These are phyloP conservation scores for Eurystomus gularis DNA, from an alignment of 2,113 vertebrate genomes.

Conservation along the genomic window DNA sequence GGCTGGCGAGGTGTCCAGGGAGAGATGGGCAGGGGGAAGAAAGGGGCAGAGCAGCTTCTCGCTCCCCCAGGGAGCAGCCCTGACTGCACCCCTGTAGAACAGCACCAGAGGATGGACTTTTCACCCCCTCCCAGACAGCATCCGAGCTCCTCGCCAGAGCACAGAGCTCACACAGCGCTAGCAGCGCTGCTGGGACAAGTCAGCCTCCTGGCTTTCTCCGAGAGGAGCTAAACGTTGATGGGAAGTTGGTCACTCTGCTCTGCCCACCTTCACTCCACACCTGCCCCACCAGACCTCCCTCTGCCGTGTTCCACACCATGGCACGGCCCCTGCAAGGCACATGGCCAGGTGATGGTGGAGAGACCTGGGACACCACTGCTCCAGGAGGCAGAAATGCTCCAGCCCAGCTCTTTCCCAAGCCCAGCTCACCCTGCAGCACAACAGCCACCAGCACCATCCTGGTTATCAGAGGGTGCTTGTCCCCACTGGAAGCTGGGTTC, in stretches of 20 bases:
- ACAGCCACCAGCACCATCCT: rapidly evolving
- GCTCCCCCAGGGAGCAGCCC: rapidly evolving
- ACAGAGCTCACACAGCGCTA: background rate
- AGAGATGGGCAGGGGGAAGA: background rate
- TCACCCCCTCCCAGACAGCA: background rate
- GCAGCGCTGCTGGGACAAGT: background rate
- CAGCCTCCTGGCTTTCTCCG: background rate
- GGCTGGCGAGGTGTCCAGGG: background rate
- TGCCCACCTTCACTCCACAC: background rate
- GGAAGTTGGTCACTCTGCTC: background rate
- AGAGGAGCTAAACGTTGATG: rapidly evolving
- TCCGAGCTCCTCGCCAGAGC: rapidly evolving
- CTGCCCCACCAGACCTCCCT: background rate
- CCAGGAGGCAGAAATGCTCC: rapidly evolving
- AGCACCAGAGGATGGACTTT: rapidly evolving
- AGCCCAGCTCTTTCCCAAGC: background rate
- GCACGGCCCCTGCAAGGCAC: background rate
- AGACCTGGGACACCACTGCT: rapidly evolving
- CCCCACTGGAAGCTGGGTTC: background rate
- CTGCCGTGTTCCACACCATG: rapidly evolving
- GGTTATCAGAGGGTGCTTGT: background rate
- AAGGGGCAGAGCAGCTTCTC: background rate
- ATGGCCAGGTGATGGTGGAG: rapidly evolving
- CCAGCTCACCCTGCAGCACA: background rate
- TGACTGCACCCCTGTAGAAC: rapidly evolving